phyloP scores from a whole-genome alignment of 1,140 invertebrate genomes.

The Zaprionus kolodkinae region DNA sequence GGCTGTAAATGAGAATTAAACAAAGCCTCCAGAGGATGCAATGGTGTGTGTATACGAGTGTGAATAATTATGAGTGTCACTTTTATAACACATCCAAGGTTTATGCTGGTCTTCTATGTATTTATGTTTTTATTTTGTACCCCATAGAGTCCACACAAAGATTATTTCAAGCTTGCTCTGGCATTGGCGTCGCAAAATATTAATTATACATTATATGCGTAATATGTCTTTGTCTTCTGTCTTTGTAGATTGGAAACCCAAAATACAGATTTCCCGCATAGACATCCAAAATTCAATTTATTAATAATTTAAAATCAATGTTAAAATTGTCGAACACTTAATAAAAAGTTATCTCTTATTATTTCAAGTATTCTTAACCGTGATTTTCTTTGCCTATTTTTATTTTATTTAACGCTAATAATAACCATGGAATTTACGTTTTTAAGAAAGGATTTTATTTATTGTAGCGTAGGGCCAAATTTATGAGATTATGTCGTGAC shows the following conservation, averaged over 20 bases:
- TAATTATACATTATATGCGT: too few relatives aligned
- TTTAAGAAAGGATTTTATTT: constrained; percentile 15
- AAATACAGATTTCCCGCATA: too few relatives aligned
- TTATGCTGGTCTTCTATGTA: neutral
- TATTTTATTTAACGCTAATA: neutral
- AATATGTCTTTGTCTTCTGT: too few relatives aligned
- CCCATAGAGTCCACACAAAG: neutral
- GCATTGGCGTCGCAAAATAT: too few relatives aligned
- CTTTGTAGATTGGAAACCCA: too few relatives aligned
- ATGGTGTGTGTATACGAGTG: neutral
- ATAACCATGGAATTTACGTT: neutral
- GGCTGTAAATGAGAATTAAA: constrained; percentile 79
- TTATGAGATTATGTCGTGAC: constrained; percentile 73
- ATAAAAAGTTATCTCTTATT: neutral
- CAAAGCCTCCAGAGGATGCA: constrained; percentile 52
- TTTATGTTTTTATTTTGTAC: neutral
- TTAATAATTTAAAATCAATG: too few relatives aligned
- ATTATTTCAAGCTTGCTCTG: too few relatives aligned
- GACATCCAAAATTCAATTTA: too few relatives aligned
- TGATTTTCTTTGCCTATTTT: neutral
- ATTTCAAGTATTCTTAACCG: neutral
- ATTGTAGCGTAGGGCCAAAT: constrained; percentile 56
- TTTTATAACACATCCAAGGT: constrained; percentile 2
- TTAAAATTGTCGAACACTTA: neutral
- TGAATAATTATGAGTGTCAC: constrained; percentile 5